phyloP scores from a whole-genome alignment of 2,113 vertebrate species.

The Chionomys nivalis region DNA sequence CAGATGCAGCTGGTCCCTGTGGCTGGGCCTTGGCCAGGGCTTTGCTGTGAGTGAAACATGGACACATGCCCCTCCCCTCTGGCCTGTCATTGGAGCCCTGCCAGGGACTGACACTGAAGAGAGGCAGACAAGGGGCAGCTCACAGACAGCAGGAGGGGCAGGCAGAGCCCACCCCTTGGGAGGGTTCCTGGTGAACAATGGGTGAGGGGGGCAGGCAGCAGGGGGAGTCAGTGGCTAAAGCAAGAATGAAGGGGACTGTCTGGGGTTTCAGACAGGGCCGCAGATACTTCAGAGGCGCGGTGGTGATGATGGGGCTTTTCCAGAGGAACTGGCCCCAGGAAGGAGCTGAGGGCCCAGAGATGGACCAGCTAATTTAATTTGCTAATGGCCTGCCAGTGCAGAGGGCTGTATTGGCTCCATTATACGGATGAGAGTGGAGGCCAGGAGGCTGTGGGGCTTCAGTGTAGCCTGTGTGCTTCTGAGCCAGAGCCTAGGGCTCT shows the following conservation, averaged over 20 bases:
- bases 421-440: background rate
- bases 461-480: background rate
- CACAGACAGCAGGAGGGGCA: background rate
- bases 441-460: background rate
- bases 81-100: conserved; percentile 24
- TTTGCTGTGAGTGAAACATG: conserved; percentile 34
- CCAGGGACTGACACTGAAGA: background rate
- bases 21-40: conserved; percentile 23
- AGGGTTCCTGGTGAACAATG: conserved; percentile 1
- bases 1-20: conserved; percentile 41
- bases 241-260: background rate
- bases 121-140: background rate
- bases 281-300: background rate
- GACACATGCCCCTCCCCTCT: conserved; percentile 25
- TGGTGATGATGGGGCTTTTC: conserved; percentile 10
- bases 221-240: conserved; percentile 7
- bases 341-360: conserved; percentile 13
- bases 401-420: background rate
- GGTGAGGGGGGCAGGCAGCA: background rate
- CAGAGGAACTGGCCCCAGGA: conserved; percentile 2
- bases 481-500: background rate
- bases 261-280: background rate
- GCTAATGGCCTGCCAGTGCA: conserved; percentile 50
- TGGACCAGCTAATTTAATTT: conserved; percentile 67
- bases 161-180: background rate